A percentile compares a stretch with the other conserved stretches of the same genome.
Conservation (phyloP, 2,888 invertebrate genomes). For the Iphiclides podalirius region DNA sequence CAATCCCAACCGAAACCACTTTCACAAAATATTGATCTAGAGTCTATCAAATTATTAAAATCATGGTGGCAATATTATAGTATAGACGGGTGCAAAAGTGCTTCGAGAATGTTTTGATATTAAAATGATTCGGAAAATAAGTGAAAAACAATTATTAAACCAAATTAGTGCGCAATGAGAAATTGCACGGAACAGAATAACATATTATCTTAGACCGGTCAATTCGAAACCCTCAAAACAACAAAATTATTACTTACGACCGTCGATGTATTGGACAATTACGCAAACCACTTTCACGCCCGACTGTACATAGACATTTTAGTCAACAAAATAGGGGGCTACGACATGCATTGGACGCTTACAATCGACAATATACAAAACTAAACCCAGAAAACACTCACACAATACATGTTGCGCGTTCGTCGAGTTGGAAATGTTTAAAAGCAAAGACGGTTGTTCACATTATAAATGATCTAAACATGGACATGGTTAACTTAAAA, state of each 20-base stretch:
- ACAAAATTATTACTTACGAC: too few relatives aligned
- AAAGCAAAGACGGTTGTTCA: neutral
- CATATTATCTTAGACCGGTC: too few relatives aligned
- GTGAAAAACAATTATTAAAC: too few relatives aligned
- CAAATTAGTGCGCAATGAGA: too few relatives aligned
- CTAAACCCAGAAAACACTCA: conserved; percentile 39
- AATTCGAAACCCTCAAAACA: too few relatives aligned
- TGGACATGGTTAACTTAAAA: too few relatives aligned
- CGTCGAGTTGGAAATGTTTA: neutral
- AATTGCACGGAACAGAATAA: too few relatives aligned
- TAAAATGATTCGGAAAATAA: too few relatives aligned
- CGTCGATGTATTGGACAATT: too few relatives aligned
- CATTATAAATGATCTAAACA: neutral
- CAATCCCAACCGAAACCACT: conserved; percentile 73
- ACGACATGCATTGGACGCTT: conserved; percentile 63
- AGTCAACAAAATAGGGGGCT: conserved; percentile 48
- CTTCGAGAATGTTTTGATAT: neutral
- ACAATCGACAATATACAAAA: conserved; percentile 53
- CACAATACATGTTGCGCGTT: conserved; percentile 21
- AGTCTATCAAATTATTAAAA: conserved; percentile 24
- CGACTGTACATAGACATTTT: conserved; percentile 51
- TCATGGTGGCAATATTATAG: conserved; percentile 39
- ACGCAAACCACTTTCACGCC: conserved; percentile 35
- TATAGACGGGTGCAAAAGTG: conserved; percentile 47
- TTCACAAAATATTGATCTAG: conserved; percentile 45